Conservation (phyloP, 92 coral and sea anemone genomes). For the Hydrozoanthus gracilis region DNA sequence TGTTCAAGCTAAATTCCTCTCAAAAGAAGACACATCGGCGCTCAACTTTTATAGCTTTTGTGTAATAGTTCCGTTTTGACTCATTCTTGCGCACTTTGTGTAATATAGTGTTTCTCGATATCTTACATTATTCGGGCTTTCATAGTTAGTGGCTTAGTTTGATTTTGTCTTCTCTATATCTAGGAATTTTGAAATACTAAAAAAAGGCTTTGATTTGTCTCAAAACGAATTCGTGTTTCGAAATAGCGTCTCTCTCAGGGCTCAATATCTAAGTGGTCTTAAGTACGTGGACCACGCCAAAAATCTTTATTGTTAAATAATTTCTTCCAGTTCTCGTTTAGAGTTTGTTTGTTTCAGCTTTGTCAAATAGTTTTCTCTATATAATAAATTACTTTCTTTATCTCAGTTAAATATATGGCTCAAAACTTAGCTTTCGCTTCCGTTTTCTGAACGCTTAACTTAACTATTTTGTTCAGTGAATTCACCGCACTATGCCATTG, state of each 20-base stretch:
- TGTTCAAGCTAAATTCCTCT: slow-evolving; percentile 1
- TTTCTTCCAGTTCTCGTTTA: slow-evolving; percentile 36
- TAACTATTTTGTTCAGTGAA: not conserved
- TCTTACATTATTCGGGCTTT: not conserved
- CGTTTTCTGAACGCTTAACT: not conserved
- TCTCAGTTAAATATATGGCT: not conserved
- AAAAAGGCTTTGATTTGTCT: not conserved
- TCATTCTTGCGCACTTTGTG: not conserved
- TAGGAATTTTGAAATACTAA: not conserved
- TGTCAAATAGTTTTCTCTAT: slow-evolving; percentile 31
- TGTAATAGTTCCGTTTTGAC: slow-evolving; percentile 20
- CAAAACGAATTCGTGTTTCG: slow-evolving; percentile 15
- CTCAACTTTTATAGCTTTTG: not conserved
- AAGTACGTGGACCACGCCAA: slow-evolving; percentile 27
- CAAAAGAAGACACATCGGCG: slow-evolving; percentile 20
- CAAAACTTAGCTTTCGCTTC: not conserved
- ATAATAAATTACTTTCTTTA: slow-evolving; percentile 32
- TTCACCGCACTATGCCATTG: not conserved
- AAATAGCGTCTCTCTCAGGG: not conserved
- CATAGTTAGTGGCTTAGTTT: not conserved
- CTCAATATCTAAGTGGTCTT: slow-evolving; percentile 24
- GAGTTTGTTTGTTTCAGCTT: slow-evolving; percentile 43
- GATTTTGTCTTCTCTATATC: not conserved
- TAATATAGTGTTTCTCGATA: not conserved
- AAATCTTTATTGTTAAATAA: not conserved